phyloP scores from a whole-genome alignment of 2,888 invertebrate species.

The Pseudanteris insignis region DNA sequence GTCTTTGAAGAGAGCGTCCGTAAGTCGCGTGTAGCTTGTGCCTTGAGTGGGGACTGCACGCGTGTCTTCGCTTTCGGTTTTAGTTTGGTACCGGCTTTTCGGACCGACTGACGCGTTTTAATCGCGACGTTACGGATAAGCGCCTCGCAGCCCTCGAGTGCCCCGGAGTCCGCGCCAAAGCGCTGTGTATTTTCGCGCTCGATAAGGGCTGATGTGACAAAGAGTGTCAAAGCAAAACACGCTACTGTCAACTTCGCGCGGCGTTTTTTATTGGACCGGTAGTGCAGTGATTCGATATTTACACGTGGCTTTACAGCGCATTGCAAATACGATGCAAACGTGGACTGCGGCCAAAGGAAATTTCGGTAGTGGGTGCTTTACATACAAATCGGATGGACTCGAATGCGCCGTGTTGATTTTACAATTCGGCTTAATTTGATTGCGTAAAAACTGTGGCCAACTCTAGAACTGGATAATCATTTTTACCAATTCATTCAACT shows the following conservation, averaged over 20 bases:
- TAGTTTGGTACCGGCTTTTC: conserved; percentile 58
- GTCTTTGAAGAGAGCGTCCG: conserved; percentile 41
- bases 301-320: conserved; percentile 9
- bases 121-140: conserved; percentile 20
- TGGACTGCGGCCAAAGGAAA: too few relatives aligned
- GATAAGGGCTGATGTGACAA: conserved; percentile 16
- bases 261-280: background rate
- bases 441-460: too few relatives aligned
- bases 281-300: conserved; percentile 7
- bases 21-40: conserved; percentile 42
- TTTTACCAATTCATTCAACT: too few relatives aligned
- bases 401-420: too few relatives aligned
- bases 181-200: conserved; percentile 16
- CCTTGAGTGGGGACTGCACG: conserved; percentile 56
- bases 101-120: conserved; percentile 44
- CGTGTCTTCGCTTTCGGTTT: conserved; percentile 64
- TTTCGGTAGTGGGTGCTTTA: too few relatives aligned
- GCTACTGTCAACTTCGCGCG: conserved; percentile 1
- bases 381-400: too few relatives aligned
- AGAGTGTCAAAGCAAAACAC: conserved; percentile 13
- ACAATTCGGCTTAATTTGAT: too few relatives aligned
- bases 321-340: too few relatives aligned
- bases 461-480: too few relatives aligned
- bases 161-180: conserved; percentile 1
- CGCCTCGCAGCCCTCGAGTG: conserved; percentile 16